Conservation (phyloP, 2,113 vertebrate genomes). For the Mesocricetus auratus region DNA sequence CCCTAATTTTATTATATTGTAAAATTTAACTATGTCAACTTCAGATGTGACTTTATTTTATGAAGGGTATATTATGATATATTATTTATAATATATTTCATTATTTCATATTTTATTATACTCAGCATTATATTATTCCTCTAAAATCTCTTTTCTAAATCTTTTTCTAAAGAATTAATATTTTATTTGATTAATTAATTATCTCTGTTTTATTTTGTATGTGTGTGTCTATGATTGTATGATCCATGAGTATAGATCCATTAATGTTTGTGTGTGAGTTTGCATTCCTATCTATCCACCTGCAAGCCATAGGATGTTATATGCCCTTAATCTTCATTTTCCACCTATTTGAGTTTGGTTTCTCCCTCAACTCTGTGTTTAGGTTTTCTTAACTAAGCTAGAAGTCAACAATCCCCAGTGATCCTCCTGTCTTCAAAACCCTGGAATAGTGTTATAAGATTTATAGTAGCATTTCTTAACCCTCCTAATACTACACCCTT, state of each 20-base stretch:
- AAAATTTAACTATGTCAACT: background rate
- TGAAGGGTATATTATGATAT: background rate
- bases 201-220: background rate
- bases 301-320: background rate
- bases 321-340: background rate
- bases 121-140: background rate
- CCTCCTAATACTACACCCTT: background rate
- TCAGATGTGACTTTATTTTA: background rate
- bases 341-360: background rate
- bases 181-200: background rate
- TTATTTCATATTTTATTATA: background rate
- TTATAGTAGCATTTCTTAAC: background rate
- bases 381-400: background rate
- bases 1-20: background rate
- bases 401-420: background rate
- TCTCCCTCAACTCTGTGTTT: background rate
- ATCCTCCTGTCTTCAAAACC: background rate
- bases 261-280: background rate
- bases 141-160: background rate
- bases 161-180: background rate
- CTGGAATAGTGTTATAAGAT: accelerated
- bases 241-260: background rate
- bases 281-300: background rate
- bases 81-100: background rate
- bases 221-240: background rate